phyloP scores from a whole-genome alignment of 1,140 invertebrate species.

The Chlorops oryzae region DNA sequence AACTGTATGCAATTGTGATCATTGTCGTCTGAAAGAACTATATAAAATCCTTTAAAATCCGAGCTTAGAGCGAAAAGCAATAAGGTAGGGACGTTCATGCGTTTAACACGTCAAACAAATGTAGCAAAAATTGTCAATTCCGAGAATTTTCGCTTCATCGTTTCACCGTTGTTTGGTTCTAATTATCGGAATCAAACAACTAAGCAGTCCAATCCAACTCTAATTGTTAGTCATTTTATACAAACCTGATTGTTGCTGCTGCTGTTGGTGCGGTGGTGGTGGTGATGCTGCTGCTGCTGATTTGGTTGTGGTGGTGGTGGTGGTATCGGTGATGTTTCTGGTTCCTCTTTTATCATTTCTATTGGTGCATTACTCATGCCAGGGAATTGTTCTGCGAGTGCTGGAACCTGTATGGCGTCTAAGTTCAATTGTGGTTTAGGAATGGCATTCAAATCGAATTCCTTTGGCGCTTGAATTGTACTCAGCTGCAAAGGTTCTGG shows the following conservation, averaged over 20 bases:
- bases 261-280: background rate
- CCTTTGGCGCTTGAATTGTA: constrained; percentile 40
- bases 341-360: too few relatives aligned
- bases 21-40: constrained; percentile 47
- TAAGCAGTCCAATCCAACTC: too few relatives aligned
- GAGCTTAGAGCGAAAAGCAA: constrained; percentile 28
- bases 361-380: too few relatives aligned
- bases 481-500: constrained; percentile 36
- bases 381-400: constrained; percentile 1
- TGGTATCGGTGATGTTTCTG: constrained; percentile 7
- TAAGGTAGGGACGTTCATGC: too few relatives aligned
- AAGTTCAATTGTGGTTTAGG: constrained; percentile 34
- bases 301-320: constrained; percentile 19
- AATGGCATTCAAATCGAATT: constrained; percentile 44
- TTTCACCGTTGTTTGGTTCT: constrained; percentile 2
- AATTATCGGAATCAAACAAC: too few relatives aligned
- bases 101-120: too few relatives aligned
- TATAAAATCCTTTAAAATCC: constrained; percentile 49
- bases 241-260: background rate
- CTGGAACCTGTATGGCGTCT: constrained; percentile 44
- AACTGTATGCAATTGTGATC: constrained; percentile 38
- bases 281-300: background rate
- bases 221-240: too few relatives aligned
- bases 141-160: background rate
- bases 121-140: constrained; percentile 4